phyloP scores from a whole-genome alignment of 1,140 invertebrate species.

The Galleria mellonella region DNA sequence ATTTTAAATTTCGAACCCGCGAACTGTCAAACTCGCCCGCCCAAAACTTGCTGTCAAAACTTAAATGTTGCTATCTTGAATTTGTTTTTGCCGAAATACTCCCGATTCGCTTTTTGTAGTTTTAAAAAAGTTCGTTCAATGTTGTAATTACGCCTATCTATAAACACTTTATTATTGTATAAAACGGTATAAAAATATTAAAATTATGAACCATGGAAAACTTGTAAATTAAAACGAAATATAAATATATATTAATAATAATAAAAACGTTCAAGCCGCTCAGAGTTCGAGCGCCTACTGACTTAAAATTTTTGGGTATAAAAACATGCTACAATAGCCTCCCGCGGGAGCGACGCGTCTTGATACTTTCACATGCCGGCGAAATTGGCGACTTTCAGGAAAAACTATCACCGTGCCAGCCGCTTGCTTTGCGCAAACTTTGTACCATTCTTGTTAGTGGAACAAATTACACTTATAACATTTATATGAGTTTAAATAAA shows the following conservation, averaged over 20 bases:
- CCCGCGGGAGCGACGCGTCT: slow-evolving; percentile 42
- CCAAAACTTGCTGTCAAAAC: slow-evolving; percentile 37
- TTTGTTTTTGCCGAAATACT: not conserved
- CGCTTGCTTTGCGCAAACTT: not conserved
- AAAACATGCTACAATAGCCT: slow-evolving; percentile 74
- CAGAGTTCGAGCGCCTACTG: slow-evolving; percentile 72
- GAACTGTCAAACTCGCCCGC: slow-evolving; percentile 54
- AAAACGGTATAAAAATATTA: slow-evolving; percentile 75
- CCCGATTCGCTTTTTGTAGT: slow-evolving; percentile 5
- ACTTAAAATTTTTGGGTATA: slow-evolving; percentile 75
- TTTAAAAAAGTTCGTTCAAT: slow-evolving; percentile 18
- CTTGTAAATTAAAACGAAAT: slow-evolving; percentile 74
- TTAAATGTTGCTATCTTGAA: slow-evolving; percentile 18
- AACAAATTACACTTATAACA: too few relatives aligned
- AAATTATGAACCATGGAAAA: slow-evolving; percentile 73
- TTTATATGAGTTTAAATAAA: too few relatives aligned
- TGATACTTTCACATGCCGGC: slow-evolving; percentile 42
- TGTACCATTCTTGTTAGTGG: not conserved
- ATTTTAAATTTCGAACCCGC: slow-evolving; percentile 58
- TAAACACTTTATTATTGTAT: slow-evolving; percentile 70
- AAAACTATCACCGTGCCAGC: slow-evolving; percentile 1
- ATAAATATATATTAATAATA: slow-evolving; percentile 74
- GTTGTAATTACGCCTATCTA: slow-evolving; percentile 62
- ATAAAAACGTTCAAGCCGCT: slow-evolving; percentile 70
- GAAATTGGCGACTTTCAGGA: slow-evolving; percentile 13